phyloP scores from a whole-genome alignment of 2,113 vertebrate genomes.

The Pampusana beccarii region DNA sequence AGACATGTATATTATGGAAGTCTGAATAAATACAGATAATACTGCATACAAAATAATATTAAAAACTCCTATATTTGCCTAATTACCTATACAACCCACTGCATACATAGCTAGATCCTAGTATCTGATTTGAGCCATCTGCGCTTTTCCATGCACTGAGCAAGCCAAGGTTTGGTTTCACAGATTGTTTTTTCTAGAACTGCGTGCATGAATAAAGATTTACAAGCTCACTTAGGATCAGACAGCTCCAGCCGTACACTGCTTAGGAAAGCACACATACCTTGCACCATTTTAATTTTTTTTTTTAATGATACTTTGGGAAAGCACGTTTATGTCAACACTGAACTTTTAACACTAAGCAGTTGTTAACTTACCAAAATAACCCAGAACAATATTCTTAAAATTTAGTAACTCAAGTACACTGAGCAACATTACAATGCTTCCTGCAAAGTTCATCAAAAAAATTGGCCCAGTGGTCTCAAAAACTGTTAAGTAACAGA shows the following conservation, averaged over 20 bases:
- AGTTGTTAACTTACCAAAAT: not conserved
- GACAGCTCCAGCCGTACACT: not conserved
- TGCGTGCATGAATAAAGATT: not conserved
- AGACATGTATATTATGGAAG: not conserved
- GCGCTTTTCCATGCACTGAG: not conserved
- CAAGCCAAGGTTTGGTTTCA: not conserved
- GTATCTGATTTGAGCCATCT: not conserved
- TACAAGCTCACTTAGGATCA: not conserved
- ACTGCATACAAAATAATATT: not conserved
- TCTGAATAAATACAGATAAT: not conserved
- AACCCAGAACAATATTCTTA: not conserved
- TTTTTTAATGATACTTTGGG: not conserved
- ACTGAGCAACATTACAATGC: not conserved
- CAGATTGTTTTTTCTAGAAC: not conserved
- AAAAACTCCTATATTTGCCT: not conserved
- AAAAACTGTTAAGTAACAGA: not conserved
- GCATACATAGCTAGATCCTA: not conserved
- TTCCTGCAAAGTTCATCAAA: not conserved
- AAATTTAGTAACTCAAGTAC: not conserved
- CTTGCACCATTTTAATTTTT: not conserved
- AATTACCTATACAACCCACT: not conserved
- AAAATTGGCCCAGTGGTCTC: not conserved
- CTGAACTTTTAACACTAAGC: not conserved
- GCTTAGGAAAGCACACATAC: not conserved
- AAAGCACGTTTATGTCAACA: not conserved